Evolutionary conservation across 2,888 invertebrate genomes (phyloP).

Genomic region (Polydrusus tereticollis): DNA sequence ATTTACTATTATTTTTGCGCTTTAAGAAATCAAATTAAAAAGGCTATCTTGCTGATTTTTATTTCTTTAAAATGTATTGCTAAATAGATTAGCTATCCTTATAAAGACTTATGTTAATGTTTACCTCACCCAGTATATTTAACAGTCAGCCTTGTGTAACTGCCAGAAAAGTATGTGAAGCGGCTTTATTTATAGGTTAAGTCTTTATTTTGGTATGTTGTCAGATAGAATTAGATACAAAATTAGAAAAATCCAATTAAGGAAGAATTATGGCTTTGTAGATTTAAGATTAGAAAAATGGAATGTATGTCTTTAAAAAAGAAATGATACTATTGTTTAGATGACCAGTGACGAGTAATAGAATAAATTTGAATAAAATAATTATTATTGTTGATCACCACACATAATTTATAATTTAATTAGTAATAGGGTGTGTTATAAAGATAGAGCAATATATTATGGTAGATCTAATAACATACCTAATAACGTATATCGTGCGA

Average conservation of each 20-base stretch:
- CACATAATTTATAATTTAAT: too few species aligned
- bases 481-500: too few species aligned
- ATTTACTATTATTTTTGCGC: too few species aligned
- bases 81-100: too few species aligned
- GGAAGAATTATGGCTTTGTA: constrained; percentile 23
- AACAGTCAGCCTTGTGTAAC: constrained; percentile 24
- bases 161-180: constrained; percentile 25
- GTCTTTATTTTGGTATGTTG: constrained; percentile 31
- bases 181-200: constrained; percentile 28
- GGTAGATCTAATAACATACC: too few species aligned
- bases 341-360: not conserved
- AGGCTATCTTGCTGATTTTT: too few species aligned
- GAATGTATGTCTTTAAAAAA: not conserved
- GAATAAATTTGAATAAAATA: not conserved
- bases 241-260: constrained; percentile 34
- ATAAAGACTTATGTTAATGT: too few species aligned
- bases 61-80: too few species aligned
- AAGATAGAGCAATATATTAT: too few species aligned
- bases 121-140: constrained; percentile 19
- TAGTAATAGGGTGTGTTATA: too few species aligned
- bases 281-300: constrained; percentile 16
- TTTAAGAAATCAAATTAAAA: too few species aligned
- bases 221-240: constrained; percentile 24
- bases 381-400: not conserved
- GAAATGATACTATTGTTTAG: not conserved